phyloP scores from a whole-genome alignment of 2,113 vertebrate genomes.

The Prolemur simus region DNA sequence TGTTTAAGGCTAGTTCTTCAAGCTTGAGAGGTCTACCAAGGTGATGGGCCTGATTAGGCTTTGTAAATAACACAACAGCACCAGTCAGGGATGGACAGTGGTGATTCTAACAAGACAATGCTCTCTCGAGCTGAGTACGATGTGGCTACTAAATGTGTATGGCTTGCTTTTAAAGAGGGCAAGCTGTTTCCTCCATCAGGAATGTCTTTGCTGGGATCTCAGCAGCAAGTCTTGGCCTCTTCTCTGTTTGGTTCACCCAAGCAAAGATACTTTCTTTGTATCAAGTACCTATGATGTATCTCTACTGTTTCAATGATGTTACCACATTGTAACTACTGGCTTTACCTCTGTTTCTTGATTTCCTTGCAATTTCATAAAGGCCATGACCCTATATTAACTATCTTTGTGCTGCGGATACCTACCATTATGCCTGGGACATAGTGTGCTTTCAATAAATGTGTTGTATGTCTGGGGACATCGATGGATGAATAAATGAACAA shows the following conservation, averaged over 20 bases:
- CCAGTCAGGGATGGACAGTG: background rate
- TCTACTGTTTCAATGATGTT: background rate
- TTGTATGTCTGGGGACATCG: background rate
- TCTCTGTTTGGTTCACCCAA: background rate
- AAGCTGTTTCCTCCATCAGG: background rate
- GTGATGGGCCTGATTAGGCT: background rate
- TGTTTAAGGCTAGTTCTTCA: background rate
- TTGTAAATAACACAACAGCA: background rate
- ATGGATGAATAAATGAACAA: background rate
- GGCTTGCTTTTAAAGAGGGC: background rate
- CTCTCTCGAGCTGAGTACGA: background rate
- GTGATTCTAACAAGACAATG: background rate
- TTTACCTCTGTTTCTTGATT: constrained; percentile 26
- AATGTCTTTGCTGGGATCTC: background rate
- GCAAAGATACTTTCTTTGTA: background rate
- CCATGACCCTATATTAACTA: background rate
- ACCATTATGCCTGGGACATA: background rate
- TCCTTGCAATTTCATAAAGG: background rate
- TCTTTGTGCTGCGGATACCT: background rate
- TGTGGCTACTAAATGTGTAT: background rate
- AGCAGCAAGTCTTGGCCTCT: background rate
- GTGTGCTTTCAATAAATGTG: background rate
- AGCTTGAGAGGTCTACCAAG: background rate
- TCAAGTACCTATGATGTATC: background rate
- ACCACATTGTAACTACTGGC: background rate